Percentiles rank a stretch among this genome's conserved stretches.
These are phyloP conservation scores for Pseudococcus jackbeardsleyi DNA, from an alignment of 2,888 invertebrate genomes.

Conservation along the genomic window DNA sequence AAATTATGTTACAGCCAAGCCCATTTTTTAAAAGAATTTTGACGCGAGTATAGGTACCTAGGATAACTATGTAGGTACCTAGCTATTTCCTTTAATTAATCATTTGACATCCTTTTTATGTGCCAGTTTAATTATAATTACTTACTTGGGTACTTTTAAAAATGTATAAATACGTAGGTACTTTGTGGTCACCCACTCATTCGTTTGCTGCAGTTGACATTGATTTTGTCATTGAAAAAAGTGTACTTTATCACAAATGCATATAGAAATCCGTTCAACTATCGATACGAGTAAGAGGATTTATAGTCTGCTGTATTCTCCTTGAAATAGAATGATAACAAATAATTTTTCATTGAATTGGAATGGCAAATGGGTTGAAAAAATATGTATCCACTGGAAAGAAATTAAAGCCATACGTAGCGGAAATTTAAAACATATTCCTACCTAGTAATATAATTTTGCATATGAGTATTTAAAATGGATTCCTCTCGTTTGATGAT, in stretches of 20 bases:
- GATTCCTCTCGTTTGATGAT: not conserved
- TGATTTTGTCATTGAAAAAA: conserved; percentile 13
- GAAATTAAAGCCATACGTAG: too few species aligned
- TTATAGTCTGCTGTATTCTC: not conserved
- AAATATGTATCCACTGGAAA: not conserved
- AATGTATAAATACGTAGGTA: not conserved
- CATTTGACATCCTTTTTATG: too few species aligned
- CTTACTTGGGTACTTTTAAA: not conserved
- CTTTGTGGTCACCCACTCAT: conserved; percentile 17
- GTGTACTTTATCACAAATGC: not conserved
- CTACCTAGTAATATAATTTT: not conserved
- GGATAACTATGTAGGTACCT: too few species aligned
- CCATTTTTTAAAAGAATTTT: too few species aligned
- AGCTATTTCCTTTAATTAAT: too few species aligned
- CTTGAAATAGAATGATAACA: not conserved
- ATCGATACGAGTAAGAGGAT: conserved; percentile 15
- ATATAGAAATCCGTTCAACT: conserved; percentile 14
- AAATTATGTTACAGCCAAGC: too few species aligned
- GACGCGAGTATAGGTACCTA: too few species aligned
- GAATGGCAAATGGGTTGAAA: not conserved
- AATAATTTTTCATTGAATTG: not conserved
- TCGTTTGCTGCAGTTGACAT: conserved; percentile 17
- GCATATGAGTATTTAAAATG: not conserved
- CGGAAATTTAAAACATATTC: not conserved
- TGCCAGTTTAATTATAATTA: too few species aligned